Percentiles rank a stretch among this genome's conserved stretches.
Conservation (phyloP, 2,113 vertebrate genomes). For the Ictalurus punctatus region DNA sequence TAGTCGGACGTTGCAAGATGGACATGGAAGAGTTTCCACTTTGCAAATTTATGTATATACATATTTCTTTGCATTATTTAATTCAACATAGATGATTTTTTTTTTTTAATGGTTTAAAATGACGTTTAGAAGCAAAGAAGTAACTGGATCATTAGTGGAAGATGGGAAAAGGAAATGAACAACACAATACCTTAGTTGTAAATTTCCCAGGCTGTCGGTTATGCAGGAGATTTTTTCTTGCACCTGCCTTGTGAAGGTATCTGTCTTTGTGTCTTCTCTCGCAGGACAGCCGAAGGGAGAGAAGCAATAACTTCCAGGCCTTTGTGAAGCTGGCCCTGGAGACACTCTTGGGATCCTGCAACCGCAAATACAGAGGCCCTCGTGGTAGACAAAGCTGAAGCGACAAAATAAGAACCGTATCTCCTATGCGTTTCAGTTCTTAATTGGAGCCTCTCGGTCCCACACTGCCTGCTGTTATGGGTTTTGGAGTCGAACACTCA, state of each 20-base stretch:
- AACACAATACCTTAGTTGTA: not conserved
- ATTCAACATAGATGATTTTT: not conserved
- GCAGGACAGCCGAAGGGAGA: conserved; percentile 81
- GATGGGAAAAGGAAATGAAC: not conserved
- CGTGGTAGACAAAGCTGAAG: conserved; percentile 66
- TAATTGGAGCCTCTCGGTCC: conserved; percentile 12
- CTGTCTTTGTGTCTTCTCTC: conserved; percentile 58
- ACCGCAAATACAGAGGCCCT: conserved; percentile 65
- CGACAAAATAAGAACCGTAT: conserved; percentile 15
- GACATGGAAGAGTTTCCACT: not conserved
- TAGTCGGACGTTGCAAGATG: not conserved
- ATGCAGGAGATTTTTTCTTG: not conserved
- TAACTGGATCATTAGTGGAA: not conserved
- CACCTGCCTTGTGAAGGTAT: conserved; percentile 58
- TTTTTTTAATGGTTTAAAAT: not conserved
- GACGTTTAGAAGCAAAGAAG: not conserved
- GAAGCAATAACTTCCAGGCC: conserved; percentile 81
- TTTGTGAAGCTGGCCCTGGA: conserved; percentile 80
- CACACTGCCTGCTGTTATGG: conserved; percentile 39
- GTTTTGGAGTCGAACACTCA: not conserved
- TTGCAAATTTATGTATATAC: not conserved
- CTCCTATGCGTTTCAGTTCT: not conserved
- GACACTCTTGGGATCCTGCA: conserved; percentile 75
- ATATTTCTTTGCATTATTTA: not conserved
- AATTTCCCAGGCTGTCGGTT: not conserved